Conservation (phyloP, 2,113 vertebrate genomes). For the Anhinga anhinga region DNA sequence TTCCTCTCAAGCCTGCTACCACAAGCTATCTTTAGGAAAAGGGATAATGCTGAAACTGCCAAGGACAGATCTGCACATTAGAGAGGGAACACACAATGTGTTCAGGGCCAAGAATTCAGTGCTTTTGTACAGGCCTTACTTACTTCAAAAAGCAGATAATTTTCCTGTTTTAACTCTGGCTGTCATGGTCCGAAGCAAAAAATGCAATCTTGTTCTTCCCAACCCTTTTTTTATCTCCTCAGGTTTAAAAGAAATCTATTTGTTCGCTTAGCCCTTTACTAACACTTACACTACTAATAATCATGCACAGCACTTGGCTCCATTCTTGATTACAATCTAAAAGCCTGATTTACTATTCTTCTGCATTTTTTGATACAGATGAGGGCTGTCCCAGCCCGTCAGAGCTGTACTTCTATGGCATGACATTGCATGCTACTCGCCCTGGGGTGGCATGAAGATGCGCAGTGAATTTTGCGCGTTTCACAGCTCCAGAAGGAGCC, state of each 20-base stretch:
- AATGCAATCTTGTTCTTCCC: neutral
- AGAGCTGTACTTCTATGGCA: neutral
- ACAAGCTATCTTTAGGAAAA: neutral
- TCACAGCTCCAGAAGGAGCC: neutral
- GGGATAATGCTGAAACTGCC: neutral
- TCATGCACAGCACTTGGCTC: neutral
- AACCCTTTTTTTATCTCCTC: neutral
- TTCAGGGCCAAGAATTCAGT: neutral
- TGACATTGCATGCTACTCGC: neutral
- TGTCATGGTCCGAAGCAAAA: neutral
- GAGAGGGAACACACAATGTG: neutral
- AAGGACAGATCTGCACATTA: neutral
- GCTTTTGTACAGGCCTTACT: neutral
- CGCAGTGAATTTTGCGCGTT: neutral
- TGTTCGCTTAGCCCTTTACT: neutral
- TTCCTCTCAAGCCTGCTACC: neutral
- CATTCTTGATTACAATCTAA: neutral
- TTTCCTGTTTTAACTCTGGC: neutral
- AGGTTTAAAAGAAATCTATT: neutral
- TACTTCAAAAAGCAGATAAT: neutral
- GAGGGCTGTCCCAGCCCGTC: neutral
- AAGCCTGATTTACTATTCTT: neutral
- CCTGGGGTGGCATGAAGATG: neutral
- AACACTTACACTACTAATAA: neutral
- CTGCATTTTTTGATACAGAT: neutral